These are phyloP conservation scores for Limanda limanda DNA, from an alignment of 2,113 vertebrate genomes.

Conservation along the genomic window DNA sequence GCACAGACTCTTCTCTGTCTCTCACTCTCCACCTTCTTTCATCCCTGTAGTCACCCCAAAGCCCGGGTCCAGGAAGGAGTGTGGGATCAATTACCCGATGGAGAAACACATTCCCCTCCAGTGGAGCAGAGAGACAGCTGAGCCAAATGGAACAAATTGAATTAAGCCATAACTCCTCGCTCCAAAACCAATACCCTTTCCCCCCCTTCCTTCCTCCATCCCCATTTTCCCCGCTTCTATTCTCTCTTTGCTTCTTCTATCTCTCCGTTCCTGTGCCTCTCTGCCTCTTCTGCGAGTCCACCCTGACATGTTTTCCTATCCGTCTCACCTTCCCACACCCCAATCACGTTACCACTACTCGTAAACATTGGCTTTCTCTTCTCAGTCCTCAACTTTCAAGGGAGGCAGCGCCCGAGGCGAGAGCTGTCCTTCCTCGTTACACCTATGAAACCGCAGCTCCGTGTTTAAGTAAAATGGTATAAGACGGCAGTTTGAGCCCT, in stretches of 20 bases:
- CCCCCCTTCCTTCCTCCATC: conserved; percentile 21
- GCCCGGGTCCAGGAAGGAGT: conserved; percentile 52
- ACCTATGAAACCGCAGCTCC: conserved; percentile 18
- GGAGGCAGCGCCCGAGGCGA: conserved; percentile 52
- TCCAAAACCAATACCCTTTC: conserved; percentile 61
- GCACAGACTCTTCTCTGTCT: neutral
- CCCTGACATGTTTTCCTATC: conserved; percentile 9
- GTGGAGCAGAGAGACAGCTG: conserved; percentile 74
- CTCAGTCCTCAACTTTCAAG: conserved; percentile 33
- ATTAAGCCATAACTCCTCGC: conserved; percentile 75
- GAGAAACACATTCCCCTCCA: conserved; percentile 74
- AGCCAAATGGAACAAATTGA: conserved; percentile 78
- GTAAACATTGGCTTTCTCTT: conserved; percentile 43
- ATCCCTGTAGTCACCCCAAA: conserved; percentile 37
- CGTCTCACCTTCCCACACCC: conserved; percentile 31
- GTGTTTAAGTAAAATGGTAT: conserved; percentile 49
- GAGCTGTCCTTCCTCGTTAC: conserved; percentile 36
- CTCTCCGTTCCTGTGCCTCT: conserved; percentile 3
- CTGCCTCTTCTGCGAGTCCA: conserved; percentile 23
- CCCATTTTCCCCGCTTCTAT: conserved; percentile 39
- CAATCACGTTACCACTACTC: conserved; percentile 48
- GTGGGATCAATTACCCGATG: conserved; percentile 74
- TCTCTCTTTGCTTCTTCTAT: conserved; percentile 22
- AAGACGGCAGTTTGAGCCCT: conserved; percentile 18
- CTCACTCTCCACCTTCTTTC: conserved; percentile 52